Evolutionary conservation across 2,113 vertebrate genomes (phyloP).

Genomic region (Mormyrus iriodes): DNA sequence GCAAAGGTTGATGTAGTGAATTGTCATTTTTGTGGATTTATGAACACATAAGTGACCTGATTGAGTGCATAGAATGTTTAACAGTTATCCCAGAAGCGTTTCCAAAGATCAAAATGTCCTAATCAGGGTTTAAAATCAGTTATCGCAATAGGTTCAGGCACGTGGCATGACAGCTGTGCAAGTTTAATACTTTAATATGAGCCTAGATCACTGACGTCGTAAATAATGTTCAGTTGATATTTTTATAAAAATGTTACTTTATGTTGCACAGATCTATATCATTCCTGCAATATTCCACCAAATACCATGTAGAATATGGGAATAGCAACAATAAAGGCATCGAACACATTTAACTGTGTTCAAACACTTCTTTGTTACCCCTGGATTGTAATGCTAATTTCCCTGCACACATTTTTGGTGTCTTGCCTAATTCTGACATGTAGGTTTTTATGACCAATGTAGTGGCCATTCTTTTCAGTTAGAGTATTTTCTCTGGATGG

Average conservation of each 20-base stretch:
- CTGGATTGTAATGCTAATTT: constrained; percentile 17
- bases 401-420: not conserved
- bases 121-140: not conserved
- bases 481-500: not conserved
- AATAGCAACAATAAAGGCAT: not conserved
- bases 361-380: constrained; percentile 18
- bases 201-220: not conserved
- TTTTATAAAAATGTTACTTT: not conserved
- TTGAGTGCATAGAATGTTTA: not conserved
- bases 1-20: not conserved
- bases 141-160: not conserved
- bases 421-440: constrained; percentile 13
- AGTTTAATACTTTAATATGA: not conserved
- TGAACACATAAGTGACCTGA: not conserved
- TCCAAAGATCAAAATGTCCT: not conserved
- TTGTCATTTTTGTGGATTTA: not conserved
- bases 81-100: not conserved
- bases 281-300: not conserved
- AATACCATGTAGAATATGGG: not conserved
- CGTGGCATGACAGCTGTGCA: not conserved
- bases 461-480: not conserved
- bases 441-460: not conserved
- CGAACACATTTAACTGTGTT: not conserved
- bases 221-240: not conserved
- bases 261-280: not conserved